Evolutionary conservation across 1,140 invertebrate genomes (phyloP).

Genomic region (Wiebesia pumilae): DNA sequence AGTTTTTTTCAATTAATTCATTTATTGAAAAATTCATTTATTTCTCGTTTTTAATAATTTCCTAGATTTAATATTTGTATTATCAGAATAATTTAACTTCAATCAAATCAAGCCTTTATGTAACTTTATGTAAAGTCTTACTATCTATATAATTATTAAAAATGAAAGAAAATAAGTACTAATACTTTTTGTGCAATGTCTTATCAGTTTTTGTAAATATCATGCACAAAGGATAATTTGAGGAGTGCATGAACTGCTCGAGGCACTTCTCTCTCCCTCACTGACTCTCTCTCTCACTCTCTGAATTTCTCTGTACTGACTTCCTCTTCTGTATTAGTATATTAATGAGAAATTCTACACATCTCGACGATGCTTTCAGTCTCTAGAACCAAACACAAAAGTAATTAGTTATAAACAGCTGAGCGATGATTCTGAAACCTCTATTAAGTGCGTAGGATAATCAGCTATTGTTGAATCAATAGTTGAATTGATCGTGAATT

Average conservation of each 20-base stretch:
- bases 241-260: constrained; percentile 31
- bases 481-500: neutral
- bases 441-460: constrained; percentile 37
- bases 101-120: too few relatives aligned
- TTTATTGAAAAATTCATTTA: neutral
- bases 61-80: neutral
- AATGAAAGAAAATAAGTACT: neutral
- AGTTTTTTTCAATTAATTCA: constrained; percentile 1
- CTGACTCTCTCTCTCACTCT: constrained; percentile 16
- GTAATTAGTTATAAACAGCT: constrained; percentile 61
- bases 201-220: constrained; percentile 37
- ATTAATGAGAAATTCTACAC: constrained; percentile 65
- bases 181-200: constrained; percentile 8
- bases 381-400: constrained; percentile 59
- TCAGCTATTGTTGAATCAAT: constrained; percentile 37
- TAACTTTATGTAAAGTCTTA: too few relatives aligned
- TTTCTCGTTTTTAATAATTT: neutral
- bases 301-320: neutral
- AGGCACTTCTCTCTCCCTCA: constrained; percentile 38
- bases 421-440: constrained; percentile 14
- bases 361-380: constrained; percentile 44
- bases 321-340: constrained; percentile 60
- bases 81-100: too few relatives aligned
- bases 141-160: neutral
- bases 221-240: constrained; percentile 45